Percentiles rank a stretch among this genome's conserved stretches.
These are phyloP conservation scores for Glomeris maerens DNA, from an alignment of 1,140 invertebrate genomes.

Conservation along the genomic window DNA sequence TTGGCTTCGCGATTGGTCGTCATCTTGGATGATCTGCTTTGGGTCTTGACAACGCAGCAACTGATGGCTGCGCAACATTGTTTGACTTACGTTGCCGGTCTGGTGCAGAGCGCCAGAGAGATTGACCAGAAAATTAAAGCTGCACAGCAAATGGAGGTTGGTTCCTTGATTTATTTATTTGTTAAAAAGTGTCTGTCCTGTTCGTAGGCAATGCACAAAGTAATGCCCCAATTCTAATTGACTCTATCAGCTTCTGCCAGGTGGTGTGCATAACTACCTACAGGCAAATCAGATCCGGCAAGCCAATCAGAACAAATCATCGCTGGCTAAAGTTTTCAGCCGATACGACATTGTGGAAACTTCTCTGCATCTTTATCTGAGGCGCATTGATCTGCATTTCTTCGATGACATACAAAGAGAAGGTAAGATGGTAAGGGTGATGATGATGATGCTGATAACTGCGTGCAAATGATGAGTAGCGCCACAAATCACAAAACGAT, in stretches of 20 bases:
- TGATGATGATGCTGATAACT: neutral
- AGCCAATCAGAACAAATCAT: too few species aligned
- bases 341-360: slow-evolving; percentile 91
- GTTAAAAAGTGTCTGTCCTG: neutral
- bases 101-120: slow-evolving; percentile 69
- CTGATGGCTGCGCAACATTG: slow-evolving; percentile 87
- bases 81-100: slow-evolving; percentile 69
- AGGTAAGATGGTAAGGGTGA: neutral
- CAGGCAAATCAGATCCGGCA: slow-evolving; percentile 7
- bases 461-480: slow-evolving; percentile 3
- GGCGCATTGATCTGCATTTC: slow-evolving; percentile 88
- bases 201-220: too few species aligned
- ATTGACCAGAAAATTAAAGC: slow-evolving; percentile 70
- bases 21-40: slow-evolving; percentile 90
- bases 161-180: slow-evolving; percentile 5
- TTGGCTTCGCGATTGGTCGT: slow-evolving; percentile 81
- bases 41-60: slow-evolving; percentile 95
- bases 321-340: slow-evolving; percentile 56
- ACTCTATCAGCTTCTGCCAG: too few species aligned
- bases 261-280: too few species aligned
- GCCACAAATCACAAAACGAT: too few species aligned
- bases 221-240: too few species aligned
- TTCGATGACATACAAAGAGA: slow-evolving; percentile 57
- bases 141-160: slow-evolving; percentile 70
- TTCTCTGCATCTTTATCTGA: slow-evolving; percentile 89